These are phyloP conservation scores for Proisotoma minuta DNA, from an alignment of 2,888 invertebrate species.

Conservation along the genomic window DNA sequence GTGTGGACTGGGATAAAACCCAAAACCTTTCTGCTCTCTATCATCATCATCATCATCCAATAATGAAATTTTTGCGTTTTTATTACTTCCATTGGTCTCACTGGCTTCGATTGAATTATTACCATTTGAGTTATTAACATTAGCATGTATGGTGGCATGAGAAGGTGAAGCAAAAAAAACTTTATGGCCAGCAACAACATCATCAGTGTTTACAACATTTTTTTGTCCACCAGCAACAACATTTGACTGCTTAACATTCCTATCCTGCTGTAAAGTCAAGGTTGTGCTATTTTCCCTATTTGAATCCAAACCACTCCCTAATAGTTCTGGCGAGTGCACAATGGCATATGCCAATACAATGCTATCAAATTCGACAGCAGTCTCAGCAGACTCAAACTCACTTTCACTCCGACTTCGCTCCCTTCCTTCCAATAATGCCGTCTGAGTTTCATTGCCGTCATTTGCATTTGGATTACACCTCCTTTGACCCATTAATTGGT, in stretches of 20 bases:
- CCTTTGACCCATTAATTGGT: neutral
- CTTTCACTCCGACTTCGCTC: constrained; percentile 43
- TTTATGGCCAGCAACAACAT: neutral
- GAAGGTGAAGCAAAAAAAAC: constrained; percentile 11
- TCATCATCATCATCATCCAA: constrained; percentile 21
- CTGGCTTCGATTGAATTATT: constrained; percentile 1
- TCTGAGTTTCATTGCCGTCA: neutral
- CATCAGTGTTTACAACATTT: neutral
- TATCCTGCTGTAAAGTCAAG: constrained; percentile 21
- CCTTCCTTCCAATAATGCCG: constrained; percentile 22
- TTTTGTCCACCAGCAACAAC: neutral
- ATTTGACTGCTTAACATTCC: no score
- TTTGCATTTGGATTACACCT: neutral
- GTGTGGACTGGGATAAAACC: no score
- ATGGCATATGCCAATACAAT: constrained; percentile 38
- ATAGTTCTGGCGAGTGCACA: constrained; percentile 30
- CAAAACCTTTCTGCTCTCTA: neutral
- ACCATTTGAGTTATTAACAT: neutral
- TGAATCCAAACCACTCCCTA: neutral
- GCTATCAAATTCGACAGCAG: constrained; percentile 38
- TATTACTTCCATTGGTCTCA: neutral
- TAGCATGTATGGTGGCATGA: neutral
- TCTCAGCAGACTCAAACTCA: constrained; percentile 41
- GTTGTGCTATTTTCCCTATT: constrained; percentile 45
- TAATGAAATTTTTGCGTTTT: constrained; percentile 31